Evolutionary conservation across 92 coral and sea anemone genomes (phyloP).

Genomic region (Porites lobata): DNA sequence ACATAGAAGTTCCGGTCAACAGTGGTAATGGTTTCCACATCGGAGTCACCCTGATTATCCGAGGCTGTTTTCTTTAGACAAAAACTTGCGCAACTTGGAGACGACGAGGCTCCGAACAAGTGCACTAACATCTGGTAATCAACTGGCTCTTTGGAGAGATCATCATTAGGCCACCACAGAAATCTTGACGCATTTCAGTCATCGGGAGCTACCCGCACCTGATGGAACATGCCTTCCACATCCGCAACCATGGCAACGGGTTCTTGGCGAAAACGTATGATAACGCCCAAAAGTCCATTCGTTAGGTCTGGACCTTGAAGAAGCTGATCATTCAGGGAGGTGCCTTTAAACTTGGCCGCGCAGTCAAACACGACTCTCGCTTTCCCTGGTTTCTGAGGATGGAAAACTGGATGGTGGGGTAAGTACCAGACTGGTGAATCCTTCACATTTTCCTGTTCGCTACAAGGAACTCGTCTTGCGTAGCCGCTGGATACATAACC

Average conservation of each 20-base stretch:
- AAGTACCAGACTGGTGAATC: constrained; percentile 35
- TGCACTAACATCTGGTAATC: not conserved
- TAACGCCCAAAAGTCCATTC: constrained; percentile 59
- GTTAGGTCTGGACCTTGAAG: constrained; percentile 74
- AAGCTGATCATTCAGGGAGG: constrained; percentile 56
- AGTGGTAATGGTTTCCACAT: not conserved
- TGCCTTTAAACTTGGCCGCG: constrained; percentile 51
- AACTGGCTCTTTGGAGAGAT: not conserved
- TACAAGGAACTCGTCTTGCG: constrained; percentile 44
- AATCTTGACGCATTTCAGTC: not conserved
- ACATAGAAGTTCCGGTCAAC: constrained; percentile 42
- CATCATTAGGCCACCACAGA: not conserved
- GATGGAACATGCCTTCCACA: not conserved
- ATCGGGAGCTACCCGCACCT: not conserved
- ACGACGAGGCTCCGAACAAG: not conserved
- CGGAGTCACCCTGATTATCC: not conserved
- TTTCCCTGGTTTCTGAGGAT: constrained; percentile 65
- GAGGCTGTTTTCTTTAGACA: not conserved
- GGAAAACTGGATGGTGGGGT: constrained; percentile 73
- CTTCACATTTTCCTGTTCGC: not conserved
- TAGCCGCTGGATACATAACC: constrained; percentile 59
- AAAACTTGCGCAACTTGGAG: not conserved
- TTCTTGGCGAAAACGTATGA: constrained; percentile 66
- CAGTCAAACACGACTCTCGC: constrained; percentile 74
- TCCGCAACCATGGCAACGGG: not conserved